A percentile compares a stretch with the other conserved stretches of the same genome.
Conservation (phyloP, 30 jellyfish, hydroid and myxozoan genomes). For the Turritopsis dohrnii region DNA sequence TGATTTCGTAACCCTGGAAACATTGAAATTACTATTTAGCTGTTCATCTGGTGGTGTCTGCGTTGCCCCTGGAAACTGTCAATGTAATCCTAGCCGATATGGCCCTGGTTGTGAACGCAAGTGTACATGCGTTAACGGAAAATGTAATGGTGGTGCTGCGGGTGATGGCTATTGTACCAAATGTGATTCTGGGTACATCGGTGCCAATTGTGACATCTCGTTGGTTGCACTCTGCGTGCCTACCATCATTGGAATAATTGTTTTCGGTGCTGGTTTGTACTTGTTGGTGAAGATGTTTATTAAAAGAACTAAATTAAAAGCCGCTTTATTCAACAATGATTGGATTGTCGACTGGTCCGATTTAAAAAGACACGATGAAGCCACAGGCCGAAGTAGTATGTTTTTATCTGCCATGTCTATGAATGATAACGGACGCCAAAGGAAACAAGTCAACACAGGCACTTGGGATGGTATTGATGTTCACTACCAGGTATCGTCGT, state of each 20-base stretch:
- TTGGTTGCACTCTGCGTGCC: conserved; percentile 76
- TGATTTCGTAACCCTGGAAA: neutral
- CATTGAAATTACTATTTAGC: too few species aligned
- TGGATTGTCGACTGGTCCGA: conserved; percentile 94
- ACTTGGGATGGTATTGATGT: conserved; percentile 82
- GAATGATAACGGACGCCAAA: conserved; percentile 28
- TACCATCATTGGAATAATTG: conserved; percentile 37
- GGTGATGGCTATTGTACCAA: conserved; percentile 80
- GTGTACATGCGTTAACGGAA: conserved; percentile 69
- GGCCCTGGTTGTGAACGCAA: conserved; percentile 56
- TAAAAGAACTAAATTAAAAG: conserved; percentile 51
- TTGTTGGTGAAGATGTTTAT: conserved; percentile 22
- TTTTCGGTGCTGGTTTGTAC: conserved; percentile 16
- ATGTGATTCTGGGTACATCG: conserved; percentile 74
- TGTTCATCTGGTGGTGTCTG: conserved; percentile 69
- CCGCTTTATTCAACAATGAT: conserved; percentile 75
- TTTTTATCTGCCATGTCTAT: conserved; percentile 66
- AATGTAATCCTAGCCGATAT: conserved; percentile 42
- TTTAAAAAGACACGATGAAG: conserved; percentile 60
- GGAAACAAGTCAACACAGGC: conserved; percentile 49
- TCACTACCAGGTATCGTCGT: conserved; percentile 68
- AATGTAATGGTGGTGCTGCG: conserved; percentile 60
- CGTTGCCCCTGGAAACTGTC: conserved; percentile 53
- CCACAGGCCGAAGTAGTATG: conserved; percentile 66
- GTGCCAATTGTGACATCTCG: conserved; percentile 66